These are phyloP conservation scores for Lathamus discolor DNA, from an alignment of 2,113 vertebrate species.

Conservation along the genomic window DNA sequence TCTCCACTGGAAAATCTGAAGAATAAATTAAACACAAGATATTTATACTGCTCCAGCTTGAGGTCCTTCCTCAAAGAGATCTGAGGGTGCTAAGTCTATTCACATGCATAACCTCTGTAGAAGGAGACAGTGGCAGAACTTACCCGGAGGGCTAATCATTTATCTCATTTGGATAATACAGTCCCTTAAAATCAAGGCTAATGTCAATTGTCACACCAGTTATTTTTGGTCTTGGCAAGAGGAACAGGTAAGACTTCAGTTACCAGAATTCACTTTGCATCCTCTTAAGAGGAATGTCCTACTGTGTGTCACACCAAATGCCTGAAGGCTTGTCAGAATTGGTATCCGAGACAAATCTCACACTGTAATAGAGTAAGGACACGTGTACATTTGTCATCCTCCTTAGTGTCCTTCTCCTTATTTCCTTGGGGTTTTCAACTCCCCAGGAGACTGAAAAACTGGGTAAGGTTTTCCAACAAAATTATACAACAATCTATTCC, in stretches of 20 bases:
- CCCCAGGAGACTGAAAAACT: not conserved
- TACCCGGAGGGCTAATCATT: not conserved
- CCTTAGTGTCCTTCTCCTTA: not conserved
- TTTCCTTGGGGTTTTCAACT: not conserved
- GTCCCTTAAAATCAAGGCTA: not conserved
- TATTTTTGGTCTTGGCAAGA: not conserved
- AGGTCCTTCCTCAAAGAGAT: not conserved
- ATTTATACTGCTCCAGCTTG: not conserved
- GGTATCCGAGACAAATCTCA: not conserved
- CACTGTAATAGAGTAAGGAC: not conserved
- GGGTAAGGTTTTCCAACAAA: not conserved
- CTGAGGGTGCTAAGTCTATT: not conserved
- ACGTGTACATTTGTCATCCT: not conserved
- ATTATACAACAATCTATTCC: not conserved
- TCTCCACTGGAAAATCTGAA: not conserved
- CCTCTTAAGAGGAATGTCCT: not conserved
- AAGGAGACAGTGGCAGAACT: not conserved
- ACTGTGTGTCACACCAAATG: rapidly evolving
- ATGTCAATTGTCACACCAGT: not conserved
- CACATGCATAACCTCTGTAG: not conserved
- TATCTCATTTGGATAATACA: not conserved
- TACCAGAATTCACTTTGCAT: not conserved
- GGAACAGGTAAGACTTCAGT: not conserved
- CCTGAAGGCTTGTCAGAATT: not conserved
- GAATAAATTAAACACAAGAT: not conserved